Evolutionary conservation across 2,113 vertebrate species (phyloP).

Genomic region (Ceyx cyanopectus): DNA sequence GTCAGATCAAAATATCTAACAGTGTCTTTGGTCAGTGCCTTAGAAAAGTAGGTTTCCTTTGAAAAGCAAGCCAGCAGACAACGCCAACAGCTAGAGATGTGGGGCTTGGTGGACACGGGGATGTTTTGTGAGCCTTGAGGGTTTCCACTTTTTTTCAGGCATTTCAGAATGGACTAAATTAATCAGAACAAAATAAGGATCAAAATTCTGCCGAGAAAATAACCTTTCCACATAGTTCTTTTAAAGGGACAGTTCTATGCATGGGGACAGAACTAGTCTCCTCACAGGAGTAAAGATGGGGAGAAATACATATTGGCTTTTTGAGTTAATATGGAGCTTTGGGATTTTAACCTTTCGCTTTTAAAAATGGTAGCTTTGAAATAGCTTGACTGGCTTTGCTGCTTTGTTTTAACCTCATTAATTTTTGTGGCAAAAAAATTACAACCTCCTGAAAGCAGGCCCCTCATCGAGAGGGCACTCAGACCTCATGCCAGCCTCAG

Average conservation of each 20-base stretch:
- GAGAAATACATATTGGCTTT: neutral
- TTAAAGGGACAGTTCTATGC: neutral
- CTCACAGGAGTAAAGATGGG: neutral
- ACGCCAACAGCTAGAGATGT: neutral
- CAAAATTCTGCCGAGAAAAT: neutral
- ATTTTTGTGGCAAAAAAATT: neutral
- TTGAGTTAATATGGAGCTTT: neutral
- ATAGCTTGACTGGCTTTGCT: neutral
- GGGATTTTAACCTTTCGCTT: neutral
- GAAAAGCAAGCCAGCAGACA: neutral
- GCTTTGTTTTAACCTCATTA: neutral
- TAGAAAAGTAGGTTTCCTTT: neutral
- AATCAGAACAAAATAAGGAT: neutral
- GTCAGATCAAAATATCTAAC: neutral
- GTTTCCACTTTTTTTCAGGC: neutral
- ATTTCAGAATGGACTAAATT: neutral
- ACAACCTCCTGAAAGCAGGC: neutral
- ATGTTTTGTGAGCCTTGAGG: neutral
- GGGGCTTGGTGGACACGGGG: neutral
- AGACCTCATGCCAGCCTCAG: neutral
- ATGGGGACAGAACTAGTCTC: neutral
- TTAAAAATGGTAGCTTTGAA: neutral
- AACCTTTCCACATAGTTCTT: neutral
- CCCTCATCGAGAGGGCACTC: neutral
- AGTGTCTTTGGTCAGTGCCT: neutral